Evolutionary conservation across 2,113 vertebrate species (phyloP).

Genomic region (Actinemys pallida): DNA sequence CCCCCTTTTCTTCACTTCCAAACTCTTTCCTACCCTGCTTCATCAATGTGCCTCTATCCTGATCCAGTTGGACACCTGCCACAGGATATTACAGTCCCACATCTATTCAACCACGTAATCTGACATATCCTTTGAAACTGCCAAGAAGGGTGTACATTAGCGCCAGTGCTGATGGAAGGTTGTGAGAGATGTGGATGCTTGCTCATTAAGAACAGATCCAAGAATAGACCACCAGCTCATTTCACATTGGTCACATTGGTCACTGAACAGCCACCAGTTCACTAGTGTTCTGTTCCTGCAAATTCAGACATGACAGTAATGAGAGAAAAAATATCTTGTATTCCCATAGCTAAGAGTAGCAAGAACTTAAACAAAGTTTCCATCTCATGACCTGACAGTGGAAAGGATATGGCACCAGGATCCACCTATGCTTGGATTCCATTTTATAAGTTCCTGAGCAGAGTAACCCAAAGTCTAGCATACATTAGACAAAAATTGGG

Average conservation of each 20-base stretch:
- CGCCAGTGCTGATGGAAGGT: background rate
- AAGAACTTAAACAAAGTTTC: background rate
- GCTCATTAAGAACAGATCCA: background rate
- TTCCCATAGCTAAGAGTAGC: background rate
- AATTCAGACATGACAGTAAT: background rate
- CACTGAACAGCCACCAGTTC: background rate
- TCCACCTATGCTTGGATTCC: background rate
- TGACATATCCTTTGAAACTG: background rate
- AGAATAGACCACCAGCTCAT: background rate
- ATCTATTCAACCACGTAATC: background rate
- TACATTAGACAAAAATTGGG: background rate
- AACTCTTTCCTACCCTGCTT: background rate
- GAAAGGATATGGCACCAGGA: conserved; percentile 10
- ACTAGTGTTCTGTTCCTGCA: background rate
- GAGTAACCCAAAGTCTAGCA: background rate
- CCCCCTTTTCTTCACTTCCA: no score
- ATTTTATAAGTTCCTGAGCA: background rate
- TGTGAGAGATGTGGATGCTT: background rate
- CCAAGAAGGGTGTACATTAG: background rate
- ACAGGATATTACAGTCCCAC: background rate
- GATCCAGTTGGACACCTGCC: rapidly evolving
- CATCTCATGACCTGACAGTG: background rate
- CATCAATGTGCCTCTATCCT: background rate
- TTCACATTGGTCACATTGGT: background rate
- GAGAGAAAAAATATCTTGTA: background rate